These are phyloP conservation scores for Cheilosia scutellata DNA, from an alignment of 2,888 invertebrate genomes.

Conservation along the genomic window DNA sequence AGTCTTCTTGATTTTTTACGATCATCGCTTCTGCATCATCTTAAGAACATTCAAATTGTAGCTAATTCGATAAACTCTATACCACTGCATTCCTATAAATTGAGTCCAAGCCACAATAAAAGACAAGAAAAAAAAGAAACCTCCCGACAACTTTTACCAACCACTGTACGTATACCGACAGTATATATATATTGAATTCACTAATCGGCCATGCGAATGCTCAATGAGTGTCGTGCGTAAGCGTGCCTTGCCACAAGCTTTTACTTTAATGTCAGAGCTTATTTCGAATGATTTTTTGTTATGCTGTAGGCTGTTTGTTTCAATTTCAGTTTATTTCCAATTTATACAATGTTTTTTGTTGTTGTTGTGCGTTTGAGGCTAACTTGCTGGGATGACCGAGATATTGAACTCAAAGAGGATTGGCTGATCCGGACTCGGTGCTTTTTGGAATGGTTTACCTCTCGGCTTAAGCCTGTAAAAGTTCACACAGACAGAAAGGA, in stretches of 20 bases:
- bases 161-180: not conserved
- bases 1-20: too few relatives aligned
- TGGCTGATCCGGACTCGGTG: slow-evolving; percentile 7
- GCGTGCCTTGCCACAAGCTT: slow-evolving; percentile 9
- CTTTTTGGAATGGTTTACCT: slow-evolving; percentile 31
- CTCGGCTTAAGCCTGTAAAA: slow-evolving; percentile 67
- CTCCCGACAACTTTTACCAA: not conserved
- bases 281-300: not conserved
- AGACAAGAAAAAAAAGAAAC: too few relatives aligned
- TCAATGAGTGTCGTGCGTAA: slow-evolving; percentile 14
- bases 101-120: too few relatives aligned
- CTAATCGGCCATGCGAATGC: not conserved
- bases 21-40: too few relatives aligned
- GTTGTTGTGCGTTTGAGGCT: not conserved
- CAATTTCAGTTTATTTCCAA: slow-evolving; percentile 7
- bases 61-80: too few relatives aligned
- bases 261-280: slow-evolving; percentile 1
- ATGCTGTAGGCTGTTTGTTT: not conserved
- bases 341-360: not conserved
- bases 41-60: too few relatives aligned
- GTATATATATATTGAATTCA: slow-evolving; percentile 1
- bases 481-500: slow-evolving; percentile 12
- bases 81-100: not conserved
- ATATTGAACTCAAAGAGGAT: slow-evolving; percentile 51
- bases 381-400: slow-evolving; percentile 27